Base-by-base conservation (phyloP, 2,797 vertebrate genomes). In the Periophthalmus magnuspinnatus region DNA sequence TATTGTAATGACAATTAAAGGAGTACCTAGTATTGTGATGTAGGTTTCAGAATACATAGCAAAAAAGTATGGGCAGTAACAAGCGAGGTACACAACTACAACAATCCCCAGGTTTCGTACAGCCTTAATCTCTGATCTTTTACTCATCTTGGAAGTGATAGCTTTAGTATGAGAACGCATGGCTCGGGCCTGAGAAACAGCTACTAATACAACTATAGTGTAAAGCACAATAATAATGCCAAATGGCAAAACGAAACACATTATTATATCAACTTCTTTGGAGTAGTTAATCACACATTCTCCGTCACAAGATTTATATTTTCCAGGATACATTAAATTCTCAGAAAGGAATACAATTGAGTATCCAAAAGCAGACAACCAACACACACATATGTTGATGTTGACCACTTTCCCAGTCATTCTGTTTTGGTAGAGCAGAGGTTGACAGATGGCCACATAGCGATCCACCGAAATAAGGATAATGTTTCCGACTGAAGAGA, bases 91-190 rank as follows among this genome's bases (percentile, higher is more conserved):
- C 45, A 65, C 63, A 50, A 52, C 10, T 4, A 65, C 63, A n/a
- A 65, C 6, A 0, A 65, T 36, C 1, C 63, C 63, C 45, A 65
- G 28, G 9, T 65, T 65, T 19, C 9, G 9, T 17, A n/a, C 63
- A 1, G 45, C 63, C 65, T 65, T 65, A 10, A 65, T n/a, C 17
- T 65, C 63, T 9, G 63, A 65, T 33, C 38, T 65, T 32, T 33
- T 48, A 10, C 2, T 5, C 6, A 19, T 32, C 6, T 21, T 61
- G n/a, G n/a, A 38, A 6, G 34, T 59, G 57, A 59, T 16, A 33
- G 57, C 24, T 48, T 16, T 28, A 48, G 48, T 45, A 19, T 52
- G 47, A 65, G 19, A 65, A 65, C 19, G 64, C 16, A 65, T 65
- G 64, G 64, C 47, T 19, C 28, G 64, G 6, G 32, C 47, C 28